Base-by-base conservation (phyloP, 2,888 invertebrate genomes). In the Scaptomyza reducta region DNA sequence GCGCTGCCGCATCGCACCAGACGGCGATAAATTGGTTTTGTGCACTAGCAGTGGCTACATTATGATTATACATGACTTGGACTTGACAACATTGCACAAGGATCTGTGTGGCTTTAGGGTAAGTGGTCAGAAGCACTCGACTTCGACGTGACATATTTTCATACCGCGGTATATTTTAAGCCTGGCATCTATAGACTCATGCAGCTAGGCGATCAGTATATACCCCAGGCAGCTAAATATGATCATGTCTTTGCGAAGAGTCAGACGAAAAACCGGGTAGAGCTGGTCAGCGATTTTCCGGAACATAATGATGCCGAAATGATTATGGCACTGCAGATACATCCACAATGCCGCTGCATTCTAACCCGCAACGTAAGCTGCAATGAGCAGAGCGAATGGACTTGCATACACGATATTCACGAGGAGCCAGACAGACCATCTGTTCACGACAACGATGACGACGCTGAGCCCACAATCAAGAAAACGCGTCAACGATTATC, bases 361-460 rank as follows among this genome's bases (percentile, higher is more conserved):
- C 92, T 97, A 35, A 97, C 97, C 60, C 94, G 98, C 74, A 98
- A 97, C 92, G 96, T 97, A 58, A 97, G 96, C 87, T 95, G 94
- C 69, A 95, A 96, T 81, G 97, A 98, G 90, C 94, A 94, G 87
- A 96, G 96, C 40, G 98, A 98, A 95, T 98, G 97, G 97, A 97
- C 97, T 7, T 97, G 97, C 89, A 95, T 98, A 56, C 98, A 98
- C 92, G 97, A 98, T 90, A 97, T 98, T 74, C 97, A 97, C 92
- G 95, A 95, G 44, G 91, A 91, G 54, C 74, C 91, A 91, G 58
- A 93, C 1, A 31, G 6, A 10, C 89, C 91, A 13, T 93, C 93
- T 16, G 92, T 92, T 11, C 74, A 70, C 0, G 74, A 75, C 0
- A 91, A 72, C 14, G 72, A 64, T 14, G 71, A 65, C n/a, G 14